Conservation (phyloP, 2,797 vertebrate species). For the Odontamblyopus rebecca region DNA sequence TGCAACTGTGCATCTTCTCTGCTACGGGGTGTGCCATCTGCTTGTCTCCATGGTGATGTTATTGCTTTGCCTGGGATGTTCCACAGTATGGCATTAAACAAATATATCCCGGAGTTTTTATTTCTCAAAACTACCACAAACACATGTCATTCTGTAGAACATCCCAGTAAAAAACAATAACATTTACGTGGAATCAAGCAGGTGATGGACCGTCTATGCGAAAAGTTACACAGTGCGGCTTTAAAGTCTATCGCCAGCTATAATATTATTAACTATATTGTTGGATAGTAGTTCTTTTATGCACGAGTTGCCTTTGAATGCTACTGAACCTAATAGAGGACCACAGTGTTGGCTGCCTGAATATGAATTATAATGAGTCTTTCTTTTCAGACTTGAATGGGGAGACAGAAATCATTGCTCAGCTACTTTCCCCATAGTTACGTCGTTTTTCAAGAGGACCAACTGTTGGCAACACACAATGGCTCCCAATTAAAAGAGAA, state of each 20-base stretch:
- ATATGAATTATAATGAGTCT: constrained; percentile 70
- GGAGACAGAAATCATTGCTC: constrained; percentile 63
- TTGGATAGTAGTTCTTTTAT: not conserved
- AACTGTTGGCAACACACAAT: constrained; percentile 70
- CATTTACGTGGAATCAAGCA: no score
- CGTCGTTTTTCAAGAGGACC: constrained; percentile 72
- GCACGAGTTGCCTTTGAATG: constrained; percentile 26
- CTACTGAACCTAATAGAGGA: constrained; percentile 13
- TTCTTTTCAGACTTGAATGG: constrained; percentile 58
- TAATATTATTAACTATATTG: constrained; percentile 9
- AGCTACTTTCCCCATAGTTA: constrained; percentile 63
- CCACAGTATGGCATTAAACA: no score
- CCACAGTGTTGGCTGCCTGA: constrained; percentile 37
- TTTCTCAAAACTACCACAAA: no score
- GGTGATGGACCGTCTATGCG: no score
- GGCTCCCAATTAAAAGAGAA: constrained; percentile 72
- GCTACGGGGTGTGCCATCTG: no score
- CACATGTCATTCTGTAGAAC: no score
- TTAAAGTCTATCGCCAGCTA: constrained; percentile 22
- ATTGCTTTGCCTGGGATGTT: no score
- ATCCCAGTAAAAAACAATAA: no score
- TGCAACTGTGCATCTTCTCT: no score
- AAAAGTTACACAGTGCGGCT: no score
- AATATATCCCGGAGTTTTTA: no score
- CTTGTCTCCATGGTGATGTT: no score